These are phyloP conservation scores for Glaucomys volans DNA, from an alignment of 2,113 vertebrate species.

Conservation along the genomic window DNA sequence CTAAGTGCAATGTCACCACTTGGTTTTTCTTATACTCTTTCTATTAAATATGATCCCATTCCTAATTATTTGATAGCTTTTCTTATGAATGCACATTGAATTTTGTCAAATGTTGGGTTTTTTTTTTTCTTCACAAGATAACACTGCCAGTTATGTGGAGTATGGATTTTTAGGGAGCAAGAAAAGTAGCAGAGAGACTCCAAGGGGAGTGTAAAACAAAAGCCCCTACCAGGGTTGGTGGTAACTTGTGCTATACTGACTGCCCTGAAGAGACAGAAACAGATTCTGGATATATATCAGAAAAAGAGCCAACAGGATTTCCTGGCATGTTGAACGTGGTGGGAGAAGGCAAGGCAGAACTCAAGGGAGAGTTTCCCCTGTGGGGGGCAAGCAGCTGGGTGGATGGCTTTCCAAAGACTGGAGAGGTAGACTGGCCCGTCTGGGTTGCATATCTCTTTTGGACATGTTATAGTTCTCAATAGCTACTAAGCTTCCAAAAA, in stretches of 20 bases:
- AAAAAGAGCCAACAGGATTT: not conserved
- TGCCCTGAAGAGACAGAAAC: not conserved
- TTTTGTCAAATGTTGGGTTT: not conserved
- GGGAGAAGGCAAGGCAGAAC: not conserved
- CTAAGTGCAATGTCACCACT: not conserved
- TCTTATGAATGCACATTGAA: not conserved
- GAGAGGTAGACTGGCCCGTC: not conserved
- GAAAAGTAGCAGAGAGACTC: not conserved
- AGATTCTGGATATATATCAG: not conserved
- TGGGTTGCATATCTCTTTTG: not conserved
- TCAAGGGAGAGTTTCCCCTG: not conserved
- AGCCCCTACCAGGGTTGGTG: not conserved
- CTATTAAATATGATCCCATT: not conserved
- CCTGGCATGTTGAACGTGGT: not conserved
- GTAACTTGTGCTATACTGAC: not conserved
- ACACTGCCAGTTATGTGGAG: not conserved
- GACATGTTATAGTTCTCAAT: not conserved
- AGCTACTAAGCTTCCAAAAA: not conserved
- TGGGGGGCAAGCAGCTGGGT: not conserved
- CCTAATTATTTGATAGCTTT: not conserved
- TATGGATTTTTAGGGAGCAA: not conserved
- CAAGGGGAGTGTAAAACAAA: not conserved
- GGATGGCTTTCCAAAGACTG: not conserved
- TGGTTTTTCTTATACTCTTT: not conserved
- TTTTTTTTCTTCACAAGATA: not conserved